Evolutionary conservation across 2,888 invertebrate genomes (phyloP).

Genomic region (Allolobophora icterica): DNA sequence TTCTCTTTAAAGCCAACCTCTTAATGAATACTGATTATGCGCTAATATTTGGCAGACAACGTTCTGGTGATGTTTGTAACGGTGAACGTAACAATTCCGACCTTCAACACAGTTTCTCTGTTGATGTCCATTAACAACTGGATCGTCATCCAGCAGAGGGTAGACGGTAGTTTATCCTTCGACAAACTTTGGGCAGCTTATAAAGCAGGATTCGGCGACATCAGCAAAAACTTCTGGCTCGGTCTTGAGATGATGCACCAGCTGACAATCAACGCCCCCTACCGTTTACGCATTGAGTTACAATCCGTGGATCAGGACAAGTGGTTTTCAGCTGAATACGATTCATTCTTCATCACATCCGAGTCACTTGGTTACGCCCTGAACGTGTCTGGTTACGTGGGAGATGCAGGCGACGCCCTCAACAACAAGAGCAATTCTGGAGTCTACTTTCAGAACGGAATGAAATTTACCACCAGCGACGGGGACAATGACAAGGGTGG

Average conservation of each 20-base stretch:
- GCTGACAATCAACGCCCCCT: constrained; percentile 3
- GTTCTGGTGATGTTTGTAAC: background rate
- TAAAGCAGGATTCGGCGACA: background rate
- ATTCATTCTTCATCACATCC: constrained; percentile 9
- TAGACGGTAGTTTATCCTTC: constrained; percentile 9
- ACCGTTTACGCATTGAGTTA: background rate
- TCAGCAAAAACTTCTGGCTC: background rate
- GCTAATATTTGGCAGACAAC: too few relatives aligned
- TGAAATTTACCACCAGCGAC: background rate
- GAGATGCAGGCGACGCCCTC: constrained; percentile 14
- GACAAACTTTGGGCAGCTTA: background rate
- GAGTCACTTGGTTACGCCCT: background rate
- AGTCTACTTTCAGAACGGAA: background rate
- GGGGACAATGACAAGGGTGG: background rate
- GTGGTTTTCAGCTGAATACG: constrained; percentile 20
- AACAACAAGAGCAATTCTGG: background rate
- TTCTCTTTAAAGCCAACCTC: too few relatives aligned
- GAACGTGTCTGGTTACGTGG: constrained; percentile 25
- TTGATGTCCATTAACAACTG: constrained; percentile 31
- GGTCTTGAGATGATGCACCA: constrained; percentile 21
- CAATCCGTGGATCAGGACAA: background rate
- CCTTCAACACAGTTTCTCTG: background rate
- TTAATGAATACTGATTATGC: too few relatives aligned
- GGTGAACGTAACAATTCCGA: background rate
- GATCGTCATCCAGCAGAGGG: constrained; percentile 36